Conservation (phyloP, 2,797 vertebrate species). For the Acanthiza pusilla region DNA sequence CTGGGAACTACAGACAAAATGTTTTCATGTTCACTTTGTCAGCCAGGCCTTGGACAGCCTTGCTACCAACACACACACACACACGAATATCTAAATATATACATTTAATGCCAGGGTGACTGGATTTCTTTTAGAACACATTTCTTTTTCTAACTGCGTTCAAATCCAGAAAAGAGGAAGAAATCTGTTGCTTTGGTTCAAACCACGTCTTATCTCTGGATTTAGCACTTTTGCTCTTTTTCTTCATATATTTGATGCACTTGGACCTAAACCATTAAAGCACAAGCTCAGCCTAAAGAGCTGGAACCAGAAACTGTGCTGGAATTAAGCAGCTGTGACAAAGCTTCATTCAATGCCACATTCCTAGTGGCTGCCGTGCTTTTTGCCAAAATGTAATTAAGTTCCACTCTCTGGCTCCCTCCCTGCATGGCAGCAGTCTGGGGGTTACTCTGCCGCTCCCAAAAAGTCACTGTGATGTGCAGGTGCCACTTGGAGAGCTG, state of each 20-base stretch:
- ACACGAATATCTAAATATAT: rapidly evolving
- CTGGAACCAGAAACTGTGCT: background rate
- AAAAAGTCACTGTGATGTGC: rapidly evolving
- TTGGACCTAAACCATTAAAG: background rate
- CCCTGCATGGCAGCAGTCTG: background rate
- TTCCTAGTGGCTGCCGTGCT: background rate
- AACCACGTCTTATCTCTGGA: background rate
- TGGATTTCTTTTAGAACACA: background rate
- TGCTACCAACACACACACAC: background rate
- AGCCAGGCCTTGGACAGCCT: background rate
- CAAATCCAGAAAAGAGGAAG: background rate
- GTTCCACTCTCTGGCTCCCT: background rate
- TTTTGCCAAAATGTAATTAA: background rate
- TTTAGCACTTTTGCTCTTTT: background rate
- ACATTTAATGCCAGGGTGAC: background rate
- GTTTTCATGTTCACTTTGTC: background rate
- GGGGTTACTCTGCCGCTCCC: background rate
- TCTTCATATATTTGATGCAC: background rate
- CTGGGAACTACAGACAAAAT: background rate
- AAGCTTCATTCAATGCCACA: background rate
- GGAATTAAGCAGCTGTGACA: background rate
- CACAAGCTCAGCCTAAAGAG: background rate
- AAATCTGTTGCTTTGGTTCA: background rate
- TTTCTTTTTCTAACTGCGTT: background rate
- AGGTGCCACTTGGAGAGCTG: background rate